These are phyloP conservation scores for Stegodyphus mimosarum DNA, from an alignment of 1,140 invertebrate species.

Conservation along the genomic window DNA sequence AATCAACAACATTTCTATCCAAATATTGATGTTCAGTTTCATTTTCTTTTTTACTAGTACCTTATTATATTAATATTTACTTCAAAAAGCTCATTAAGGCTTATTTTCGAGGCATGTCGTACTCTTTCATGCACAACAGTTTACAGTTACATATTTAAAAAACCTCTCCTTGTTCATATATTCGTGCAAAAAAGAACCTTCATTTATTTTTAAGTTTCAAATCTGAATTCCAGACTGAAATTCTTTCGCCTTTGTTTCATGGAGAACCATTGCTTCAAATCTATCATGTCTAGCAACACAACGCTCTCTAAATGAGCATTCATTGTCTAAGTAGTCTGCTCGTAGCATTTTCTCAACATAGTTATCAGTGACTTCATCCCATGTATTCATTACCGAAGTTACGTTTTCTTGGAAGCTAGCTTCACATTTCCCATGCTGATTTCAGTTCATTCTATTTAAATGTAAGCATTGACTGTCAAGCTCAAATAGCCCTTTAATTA, in stretches of 20 bases:
- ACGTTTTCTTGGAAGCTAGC: background rate
- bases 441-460: background rate
- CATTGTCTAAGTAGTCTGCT: constrained; percentile 18
- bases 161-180: too few relatives aligned
- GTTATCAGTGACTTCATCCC: constrained; percentile 11
- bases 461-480: background rate
- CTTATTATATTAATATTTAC: too few relatives aligned
- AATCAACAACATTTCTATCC: too few relatives aligned
- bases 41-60: too few relatives aligned
- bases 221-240: background rate
- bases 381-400: constrained; percentile 2
- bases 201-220: background rate
- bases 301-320: constrained; percentile 8
- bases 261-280: constrained; percentile 6
- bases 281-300: constrained; percentile 17
- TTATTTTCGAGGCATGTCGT: too few relatives aligned
- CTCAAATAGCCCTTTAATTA: background rate
- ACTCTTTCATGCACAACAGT: too few relatives aligned
- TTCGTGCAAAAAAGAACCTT: too few relatives aligned
- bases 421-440: background rate
- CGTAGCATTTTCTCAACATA: constrained; percentile 9
- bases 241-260: background rate
- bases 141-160: too few relatives aligned
- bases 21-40: too few relatives aligned
- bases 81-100: too few relatives aligned